phyloP scores from a whole-genome alignment of 2,888 invertebrate genomes.

The Linnaemya vulpina region DNA sequence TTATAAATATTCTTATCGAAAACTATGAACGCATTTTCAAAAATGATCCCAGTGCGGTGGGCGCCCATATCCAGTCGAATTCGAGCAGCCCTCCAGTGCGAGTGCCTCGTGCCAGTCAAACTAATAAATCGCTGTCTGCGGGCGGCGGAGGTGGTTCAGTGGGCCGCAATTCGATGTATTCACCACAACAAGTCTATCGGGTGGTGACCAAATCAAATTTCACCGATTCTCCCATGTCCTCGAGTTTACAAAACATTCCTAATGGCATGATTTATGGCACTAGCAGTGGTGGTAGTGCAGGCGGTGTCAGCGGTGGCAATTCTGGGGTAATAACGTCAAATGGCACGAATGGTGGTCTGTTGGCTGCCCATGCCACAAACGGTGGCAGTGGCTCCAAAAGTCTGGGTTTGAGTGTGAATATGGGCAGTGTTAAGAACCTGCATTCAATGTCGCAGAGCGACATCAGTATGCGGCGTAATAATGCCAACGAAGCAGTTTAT shows the following conservation, averaged over 20 bases:
- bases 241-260: slow-evolving; percentile 83
- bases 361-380: slow-evolving; percentile 74
- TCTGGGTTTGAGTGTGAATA: slow-evolving; percentile 75
- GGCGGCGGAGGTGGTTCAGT: slow-evolving; percentile 73
- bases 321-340: slow-evolving; percentile 73
- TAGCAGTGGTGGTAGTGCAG: slow-evolving; percentile 74
- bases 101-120: slow-evolving; percentile 80
- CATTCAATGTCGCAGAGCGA: slow-evolving; percentile 82
- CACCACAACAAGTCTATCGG: slow-evolving; percentile 82
- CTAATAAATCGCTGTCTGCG: slow-evolving; percentile 68
- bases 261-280: slow-evolving; percentile 81
- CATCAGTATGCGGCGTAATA: slow-evolving; percentile 77
- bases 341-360: slow-evolving; percentile 74
- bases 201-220: slow-evolving; percentile 82
- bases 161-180: slow-evolving; percentile 80
- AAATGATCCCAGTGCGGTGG: slow-evolving; percentile 79
- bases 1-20: slow-evolving; percentile 97
- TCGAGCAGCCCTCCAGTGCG: slow-evolving; percentile 81
- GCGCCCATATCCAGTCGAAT: slow-evolving; percentile 71
- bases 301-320: slow-evolving; percentile 72
- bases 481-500: slow-evolving; percentile 71
- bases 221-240: slow-evolving; percentile 82
- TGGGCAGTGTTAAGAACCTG: slow-evolving; percentile 80
- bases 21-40: slow-evolving; percentile 91
- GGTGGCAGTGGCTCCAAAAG: slow-evolving; percentile 74